Percentiles rank a stretch among this genome's conserved stretches.
These are phyloP conservation scores for Sycophila texana DNA, from an alignment of 2,888 invertebrate genomes.

Conservation along the genomic window DNA sequence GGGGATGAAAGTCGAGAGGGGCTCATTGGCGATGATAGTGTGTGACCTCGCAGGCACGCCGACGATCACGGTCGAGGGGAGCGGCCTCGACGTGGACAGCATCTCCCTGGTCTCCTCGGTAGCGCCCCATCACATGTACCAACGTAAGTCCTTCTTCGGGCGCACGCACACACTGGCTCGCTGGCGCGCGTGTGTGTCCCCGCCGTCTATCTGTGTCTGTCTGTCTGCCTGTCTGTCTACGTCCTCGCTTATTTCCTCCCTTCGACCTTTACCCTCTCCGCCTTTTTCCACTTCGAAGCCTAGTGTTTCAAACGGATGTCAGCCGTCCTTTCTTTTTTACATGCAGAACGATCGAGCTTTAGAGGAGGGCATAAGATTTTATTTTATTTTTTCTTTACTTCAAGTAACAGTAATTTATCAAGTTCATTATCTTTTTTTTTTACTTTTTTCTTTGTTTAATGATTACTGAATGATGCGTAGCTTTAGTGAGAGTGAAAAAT, in stretches of 20 bases:
- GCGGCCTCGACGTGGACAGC: conserved; percentile 83
- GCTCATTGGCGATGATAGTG: conserved; percentile 17
- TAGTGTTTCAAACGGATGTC: too few relatives aligned
- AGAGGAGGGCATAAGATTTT: too few relatives aligned
- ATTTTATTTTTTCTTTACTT: too few relatives aligned
- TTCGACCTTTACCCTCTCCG: not conserved
- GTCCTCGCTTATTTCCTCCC: not conserved
- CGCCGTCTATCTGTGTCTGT: conserved; percentile 24
- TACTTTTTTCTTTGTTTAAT: too few relatives aligned
- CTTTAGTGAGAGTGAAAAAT: too few relatives aligned
- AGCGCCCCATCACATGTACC: conserved; percentile 82
- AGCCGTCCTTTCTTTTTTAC: too few relatives aligned
- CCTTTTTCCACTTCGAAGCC: not conserved
- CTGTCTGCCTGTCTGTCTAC: not conserved
- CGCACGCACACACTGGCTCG: conserved; percentile 48
- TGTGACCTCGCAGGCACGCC: conserved; percentile 72
- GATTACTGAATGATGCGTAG: too few relatives aligned
- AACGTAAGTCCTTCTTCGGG: conserved; percentile 79
- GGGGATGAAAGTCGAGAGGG: not conserved
- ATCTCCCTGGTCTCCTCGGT: conserved; percentile 84
- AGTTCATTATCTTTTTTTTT: too few relatives aligned
- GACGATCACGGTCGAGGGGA: conserved; percentile 76
- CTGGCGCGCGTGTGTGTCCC: conserved; percentile 59
- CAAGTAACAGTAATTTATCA: too few relatives aligned
- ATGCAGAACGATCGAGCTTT: too few relatives aligned